Evolutionary conservation across 2,797 vertebrate genomes (phyloP), one percentile per base, ranked within the genome.

Genomic region (Tokudaia muenninki): DNA sequence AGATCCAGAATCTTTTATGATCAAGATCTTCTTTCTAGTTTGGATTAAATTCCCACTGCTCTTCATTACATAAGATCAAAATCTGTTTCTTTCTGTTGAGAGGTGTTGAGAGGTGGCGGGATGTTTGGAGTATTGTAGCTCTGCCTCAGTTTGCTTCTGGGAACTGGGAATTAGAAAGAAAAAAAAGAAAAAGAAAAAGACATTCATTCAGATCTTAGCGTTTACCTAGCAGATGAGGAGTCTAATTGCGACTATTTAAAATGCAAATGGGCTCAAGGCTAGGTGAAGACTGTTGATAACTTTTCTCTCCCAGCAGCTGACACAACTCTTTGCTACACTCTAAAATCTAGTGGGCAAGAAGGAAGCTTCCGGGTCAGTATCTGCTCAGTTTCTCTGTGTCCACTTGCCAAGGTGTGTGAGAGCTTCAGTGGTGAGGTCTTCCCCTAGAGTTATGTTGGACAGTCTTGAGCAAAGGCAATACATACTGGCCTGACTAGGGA

Each of bases 1-100:
- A 55, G 59, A 57, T 59, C 6, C 41, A 72, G 87, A 92, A 81
- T 84, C 77, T 95, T 41, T 95, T 81, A 61, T 59, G 57, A 44
- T 16, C 29, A 13, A 72, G 72, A 21, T 26, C 11, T 50, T 94
- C 75, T 70, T 78, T 34, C 29, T 70, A 90, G 37, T 14, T 83
- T 87, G 70, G 78, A 79, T 78, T 70, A 12, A 41, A 87, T 96
- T 34, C 21, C 10, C 22, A 13, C 11, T 77, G 80, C 44, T 70
- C 9, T 61, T 92, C 31, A 41, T 89, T 72, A 70, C 55, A 10
- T 26, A 34, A 74, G 67, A 94, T 21, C 34, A 75, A 92, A 75
- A 87, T 65, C 41, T 82, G 8, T 75, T 87, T 87, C 26, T 89
- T 91, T n/a, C 31, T 21, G 26, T 61, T 67, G 72, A 21, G 5